Evolutionary conservation across 2,888 invertebrate species (phyloP), one percentile per base, ranked within the genome.

Genomic region (Mimumesa dahlbomi): DNA sequence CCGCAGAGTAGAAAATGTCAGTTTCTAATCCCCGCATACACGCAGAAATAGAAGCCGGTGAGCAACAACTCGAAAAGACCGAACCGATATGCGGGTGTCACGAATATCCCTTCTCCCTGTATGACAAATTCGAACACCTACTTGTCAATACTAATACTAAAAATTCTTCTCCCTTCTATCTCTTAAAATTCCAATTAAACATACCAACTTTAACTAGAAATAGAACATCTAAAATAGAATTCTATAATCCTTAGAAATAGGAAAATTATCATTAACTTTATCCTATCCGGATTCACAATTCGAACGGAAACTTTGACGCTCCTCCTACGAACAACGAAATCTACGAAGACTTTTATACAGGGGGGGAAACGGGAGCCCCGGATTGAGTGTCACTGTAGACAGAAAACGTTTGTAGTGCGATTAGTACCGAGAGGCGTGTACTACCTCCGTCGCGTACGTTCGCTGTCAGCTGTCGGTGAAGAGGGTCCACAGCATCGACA

Each of bases 331-430:
- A n/a, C n/a, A n/a, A n/a, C n/a, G n/a, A n/a, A n/a, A n/a, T n/a
- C n/a, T n/a, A 2, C 29, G 7, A 29, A 29, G 9, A 9, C 1
- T 6, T 29, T 29, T 29, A 29, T 9, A 29, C 9, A 29, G 6
- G 9, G 29, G 2, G 9, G 29, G 7, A 29, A 29, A 9, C 29
- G 7, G 18, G 16, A 16, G 34, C 65, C 75, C 21, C 56, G 50
- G 69, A 75, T 82, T 86, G 87, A 87, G 83, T 76, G 76, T 75
- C 85, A 42, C 77, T 79, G 82, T 52, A 62, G 61, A 68, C 82
- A 82, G 85, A 84, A 85, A 83, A 88, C 85, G 87, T 88, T 88
- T 86, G 86, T 82, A 81, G 86, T 79, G 85, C 85, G 88, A 88
- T 88, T 88, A 88, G 88, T 88, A 88, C 82, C 82, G 79, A 83